Percentiles rank a stretch among this genome's conserved stretches.
Evolutionary conservation across 1,140 invertebrate species (phyloP).

Genomic region (Linepithema humile): DNA sequence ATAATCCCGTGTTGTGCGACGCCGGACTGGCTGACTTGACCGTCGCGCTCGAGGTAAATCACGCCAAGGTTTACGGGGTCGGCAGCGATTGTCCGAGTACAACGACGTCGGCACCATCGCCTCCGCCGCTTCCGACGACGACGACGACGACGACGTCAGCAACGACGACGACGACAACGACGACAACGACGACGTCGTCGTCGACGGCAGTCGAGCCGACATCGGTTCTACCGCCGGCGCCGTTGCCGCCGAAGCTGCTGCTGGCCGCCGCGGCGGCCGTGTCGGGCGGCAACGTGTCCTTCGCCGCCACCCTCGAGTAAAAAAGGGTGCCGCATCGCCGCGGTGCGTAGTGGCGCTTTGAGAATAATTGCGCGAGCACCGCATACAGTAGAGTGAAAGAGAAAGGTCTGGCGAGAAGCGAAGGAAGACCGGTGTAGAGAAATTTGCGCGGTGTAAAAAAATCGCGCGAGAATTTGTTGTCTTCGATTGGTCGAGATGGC

Average conservation of each 20-base stretch:
- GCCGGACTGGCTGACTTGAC: conserved; percentile 88
- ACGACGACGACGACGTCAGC: too few relatives aligned
- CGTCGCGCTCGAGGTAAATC: conserved; percentile 87
- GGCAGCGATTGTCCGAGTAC: conserved; percentile 82
- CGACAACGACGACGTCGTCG: too few relatives aligned
- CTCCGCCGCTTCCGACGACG: too few relatives aligned
- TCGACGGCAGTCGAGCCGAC: conserved; percentile 65
- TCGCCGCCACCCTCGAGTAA: conserved; percentile 82
- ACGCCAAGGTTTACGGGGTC: conserved; percentile 88
- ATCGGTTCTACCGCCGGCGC: conserved; percentile 68
- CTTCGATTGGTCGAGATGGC: neutral
- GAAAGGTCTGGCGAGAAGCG: neutral
- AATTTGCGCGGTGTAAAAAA: neutral
- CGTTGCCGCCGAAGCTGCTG: conserved; percentile 77
- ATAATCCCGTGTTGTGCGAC: conserved; percentile 91
- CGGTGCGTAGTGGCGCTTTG: conserved; percentile 8
- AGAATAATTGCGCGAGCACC: conserved; percentile 40
- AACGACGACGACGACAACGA: too few relatives aligned
- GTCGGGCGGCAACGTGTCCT: conserved; percentile 81
- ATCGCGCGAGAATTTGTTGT: conserved; percentile 28
- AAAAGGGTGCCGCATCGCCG: neutral
- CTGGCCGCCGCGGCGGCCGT: conserved; percentile 77
- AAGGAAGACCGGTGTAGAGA: neutral
- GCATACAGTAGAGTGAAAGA: neutral
- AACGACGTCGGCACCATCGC: conserved; percentile 60